These are phyloP conservation scores for Crotalus tigris DNA, from an alignment of 2,113 vertebrate genomes.

Conservation along the genomic window DNA sequence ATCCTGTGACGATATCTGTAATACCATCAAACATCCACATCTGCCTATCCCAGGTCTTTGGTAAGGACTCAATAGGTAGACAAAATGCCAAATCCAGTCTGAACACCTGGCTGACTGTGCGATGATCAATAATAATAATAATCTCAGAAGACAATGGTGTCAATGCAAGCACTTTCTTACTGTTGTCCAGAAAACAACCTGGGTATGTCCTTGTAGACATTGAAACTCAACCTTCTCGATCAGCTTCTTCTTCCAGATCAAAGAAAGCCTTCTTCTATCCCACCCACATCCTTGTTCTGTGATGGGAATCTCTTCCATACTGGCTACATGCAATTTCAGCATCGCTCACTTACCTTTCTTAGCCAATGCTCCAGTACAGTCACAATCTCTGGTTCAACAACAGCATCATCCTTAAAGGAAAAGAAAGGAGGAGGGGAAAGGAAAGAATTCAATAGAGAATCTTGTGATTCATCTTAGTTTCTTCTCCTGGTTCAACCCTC, in stretches of 20 bases:
- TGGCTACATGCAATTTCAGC: not conserved
- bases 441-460: not conserved
- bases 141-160: not conserved
- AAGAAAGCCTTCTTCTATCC: too few species aligned
- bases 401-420: slow-evolving; percentile 53
- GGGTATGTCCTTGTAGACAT: not conserved
- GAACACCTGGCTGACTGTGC: too few species aligned
- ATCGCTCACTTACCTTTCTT: slow-evolving; percentile 44
- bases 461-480: not conserved
- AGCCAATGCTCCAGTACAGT: slow-evolving; percentile 45
- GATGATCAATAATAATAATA: too few species aligned
- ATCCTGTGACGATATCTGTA: too few species aligned
- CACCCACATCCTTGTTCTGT: not conserved
- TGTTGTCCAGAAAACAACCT: not conserved
- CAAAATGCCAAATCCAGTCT: too few species aligned
- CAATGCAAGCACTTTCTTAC: not conserved
- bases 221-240: not conserved
- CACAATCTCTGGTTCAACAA: slow-evolving; percentile 16
- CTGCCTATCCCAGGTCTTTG: too few species aligned
- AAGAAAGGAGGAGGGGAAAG: not conserved
- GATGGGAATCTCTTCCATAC: not conserved
- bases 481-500: not conserved
- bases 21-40: too few species aligned
- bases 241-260: not conserved
- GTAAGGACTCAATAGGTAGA: too few species aligned